phyloP scores from a whole-genome alignment of 2,888 invertebrate species.

The Himalopsyche anomala region DNA sequence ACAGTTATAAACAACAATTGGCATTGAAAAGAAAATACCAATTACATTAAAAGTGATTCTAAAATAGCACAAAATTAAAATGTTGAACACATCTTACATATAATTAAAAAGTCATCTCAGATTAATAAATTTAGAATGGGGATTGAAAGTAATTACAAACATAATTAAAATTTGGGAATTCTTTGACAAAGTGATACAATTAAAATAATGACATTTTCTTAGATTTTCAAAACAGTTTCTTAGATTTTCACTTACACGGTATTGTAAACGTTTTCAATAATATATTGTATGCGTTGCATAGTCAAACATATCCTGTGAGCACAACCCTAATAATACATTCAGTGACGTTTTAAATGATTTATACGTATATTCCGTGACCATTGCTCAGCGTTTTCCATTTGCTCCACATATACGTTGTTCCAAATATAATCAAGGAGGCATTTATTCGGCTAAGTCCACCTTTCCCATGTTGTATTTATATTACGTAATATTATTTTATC shows the following conservation, averaged over 20 bases:
- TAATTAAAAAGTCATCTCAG: too few species aligned
- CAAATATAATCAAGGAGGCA: conserved; percentile 52
- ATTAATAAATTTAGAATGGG: too few species aligned
- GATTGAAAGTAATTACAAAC: too few species aligned
- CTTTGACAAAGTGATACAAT: too few species aligned
- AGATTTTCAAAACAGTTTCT: background rate
- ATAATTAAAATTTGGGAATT: too few species aligned
- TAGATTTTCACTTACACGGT: conserved; percentile 2
- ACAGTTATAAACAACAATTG: too few species aligned
- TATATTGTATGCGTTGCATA: conserved; percentile 1
- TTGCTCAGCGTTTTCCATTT: conserved; percentile 19
- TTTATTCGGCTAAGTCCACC: conserved; percentile 57
- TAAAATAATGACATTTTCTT: too few species aligned
- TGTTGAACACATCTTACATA: too few species aligned
- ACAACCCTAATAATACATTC: conserved; percentile 39
- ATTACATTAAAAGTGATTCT: too few species aligned
- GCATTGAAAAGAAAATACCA: too few species aligned
- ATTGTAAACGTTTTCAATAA: conserved; percentile 28
- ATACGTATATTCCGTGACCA: conserved; percentile 59
- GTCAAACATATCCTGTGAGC: conserved; percentile 9
- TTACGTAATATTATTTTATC: conserved; percentile 25
- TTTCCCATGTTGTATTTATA: conserved; percentile 51
- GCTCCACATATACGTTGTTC: background rate
- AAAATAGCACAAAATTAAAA: too few species aligned
- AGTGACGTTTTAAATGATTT: conserved; percentile 54